Evolutionary conservation across 2,113 vertebrate genomes (phyloP).

Genomic region (Melanocharis versteri): DNA sequence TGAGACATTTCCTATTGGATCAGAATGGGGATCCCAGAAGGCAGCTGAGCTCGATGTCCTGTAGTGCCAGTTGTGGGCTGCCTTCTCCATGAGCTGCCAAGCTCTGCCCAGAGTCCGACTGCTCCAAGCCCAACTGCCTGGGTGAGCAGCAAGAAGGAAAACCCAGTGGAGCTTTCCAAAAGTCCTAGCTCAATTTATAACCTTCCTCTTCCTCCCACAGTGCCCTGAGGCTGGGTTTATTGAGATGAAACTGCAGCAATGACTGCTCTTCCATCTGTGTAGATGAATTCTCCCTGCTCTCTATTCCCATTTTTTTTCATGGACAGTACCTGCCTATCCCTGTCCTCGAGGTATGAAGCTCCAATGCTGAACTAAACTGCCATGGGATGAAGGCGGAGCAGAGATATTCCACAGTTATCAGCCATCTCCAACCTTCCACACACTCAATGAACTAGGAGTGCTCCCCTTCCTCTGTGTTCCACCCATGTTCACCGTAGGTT

Average conservation of each 20-base stretch:
- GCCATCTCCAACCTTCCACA: not conserved
- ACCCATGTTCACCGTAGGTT: not conserved
- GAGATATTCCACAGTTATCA: not conserved
- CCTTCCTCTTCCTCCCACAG: not conserved
- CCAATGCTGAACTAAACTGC: not conserved
- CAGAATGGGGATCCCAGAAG: not conserved
- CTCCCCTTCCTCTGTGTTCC: not conserved
- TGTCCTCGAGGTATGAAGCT: fast-evolving
- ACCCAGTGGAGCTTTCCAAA: not conserved
- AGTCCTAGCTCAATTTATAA: not conserved
- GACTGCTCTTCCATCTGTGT: not conserved
- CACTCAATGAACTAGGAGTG: fast-evolving
- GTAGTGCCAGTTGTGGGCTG: not conserved
- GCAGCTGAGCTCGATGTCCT: not conserved
- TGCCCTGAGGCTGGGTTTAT: not conserved
- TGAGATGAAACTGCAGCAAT: not conserved
- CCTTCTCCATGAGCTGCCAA: not conserved
- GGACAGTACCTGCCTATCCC: not conserved
- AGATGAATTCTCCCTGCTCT: not conserved
- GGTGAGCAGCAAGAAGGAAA: not conserved
- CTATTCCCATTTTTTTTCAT: not conserved
- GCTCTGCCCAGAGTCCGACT: not conserved
- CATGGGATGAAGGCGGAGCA: not conserved
- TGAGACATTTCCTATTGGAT: not conserved
- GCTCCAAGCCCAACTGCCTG: not conserved